Conservation (phyloP, 2,113 vertebrate genomes). For the Zosterops borbonicus region DNA sequence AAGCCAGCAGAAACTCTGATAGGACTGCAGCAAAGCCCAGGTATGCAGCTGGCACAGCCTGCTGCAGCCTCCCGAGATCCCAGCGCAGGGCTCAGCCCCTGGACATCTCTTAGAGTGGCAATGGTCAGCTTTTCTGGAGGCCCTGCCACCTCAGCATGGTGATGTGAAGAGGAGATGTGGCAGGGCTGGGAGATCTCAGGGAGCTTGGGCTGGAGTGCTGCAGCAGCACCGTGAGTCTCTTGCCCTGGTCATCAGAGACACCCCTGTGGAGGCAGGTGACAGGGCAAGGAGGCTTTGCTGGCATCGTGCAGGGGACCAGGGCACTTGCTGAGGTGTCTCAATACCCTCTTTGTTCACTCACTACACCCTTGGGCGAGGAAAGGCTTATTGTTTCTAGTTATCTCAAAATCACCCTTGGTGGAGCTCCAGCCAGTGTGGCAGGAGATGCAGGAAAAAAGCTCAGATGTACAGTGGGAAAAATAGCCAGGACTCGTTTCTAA, state of each 20-base stretch:
- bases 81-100: background rate
- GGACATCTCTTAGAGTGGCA: accelerated
- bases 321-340: background rate
- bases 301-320: background rate
- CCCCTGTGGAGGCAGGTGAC: background rate
- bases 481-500: background rate
- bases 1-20: background rate
- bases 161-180: background rate
- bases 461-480: background rate
- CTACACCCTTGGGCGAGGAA: background rate
- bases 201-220: accelerated
- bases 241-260: accelerated
- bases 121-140: background rate
- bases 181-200: background rate
- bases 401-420: background rate
- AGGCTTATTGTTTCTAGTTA: background rate
- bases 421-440: background rate
- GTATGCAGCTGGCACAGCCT: accelerated
- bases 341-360: background rate
- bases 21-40: background rate
- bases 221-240: background rate
- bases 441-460: background rate
- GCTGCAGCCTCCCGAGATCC: background rate
- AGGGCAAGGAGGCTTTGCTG: background rate
- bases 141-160: background rate